phyloP scores from a whole-genome alignment of 2,113 vertebrate genomes.

The Onychorhynchus coronatus region DNA sequence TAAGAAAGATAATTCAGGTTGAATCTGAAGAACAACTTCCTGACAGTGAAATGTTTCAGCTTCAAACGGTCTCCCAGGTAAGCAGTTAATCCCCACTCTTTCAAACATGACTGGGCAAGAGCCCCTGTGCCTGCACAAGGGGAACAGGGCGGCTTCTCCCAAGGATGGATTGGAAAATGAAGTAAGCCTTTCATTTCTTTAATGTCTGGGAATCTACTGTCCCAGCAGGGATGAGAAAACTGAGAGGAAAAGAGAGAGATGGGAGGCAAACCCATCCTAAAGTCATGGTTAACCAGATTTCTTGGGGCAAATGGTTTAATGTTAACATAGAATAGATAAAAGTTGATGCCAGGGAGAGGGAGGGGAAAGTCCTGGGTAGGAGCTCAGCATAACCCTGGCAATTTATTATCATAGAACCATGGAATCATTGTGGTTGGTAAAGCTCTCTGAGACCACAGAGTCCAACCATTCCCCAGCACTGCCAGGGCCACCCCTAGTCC shows the following conservation, averaged over 20 bases:
- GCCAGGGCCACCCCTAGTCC: not conserved
- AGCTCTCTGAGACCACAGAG: not conserved
- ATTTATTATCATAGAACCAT: not conserved
- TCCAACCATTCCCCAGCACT: not conserved
- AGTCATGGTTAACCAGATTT: not conserved
- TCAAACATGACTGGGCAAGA: constrained; percentile 52
- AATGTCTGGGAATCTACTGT: not conserved
- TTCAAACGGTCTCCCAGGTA: constrained; percentile 34
- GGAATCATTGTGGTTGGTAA: not conserved
- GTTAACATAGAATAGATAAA: not conserved
- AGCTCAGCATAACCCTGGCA: not conserved
- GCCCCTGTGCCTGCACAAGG: not conserved
- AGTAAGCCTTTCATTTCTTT: constrained; percentile 24
- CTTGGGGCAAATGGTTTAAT: not conserved
- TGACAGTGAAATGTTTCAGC: constrained; percentile 48
- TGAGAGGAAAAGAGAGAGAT: not conserved
- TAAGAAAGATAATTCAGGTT: constrained; percentile 51
- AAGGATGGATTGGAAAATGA: constrained; percentile 32
- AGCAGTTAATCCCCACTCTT: constrained; percentile 42
- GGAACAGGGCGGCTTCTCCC: not conserved
- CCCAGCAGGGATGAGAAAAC: not conserved
- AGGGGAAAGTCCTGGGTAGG: not conserved
- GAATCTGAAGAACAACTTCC: constrained; percentile 47
- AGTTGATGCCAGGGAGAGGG: not conserved
- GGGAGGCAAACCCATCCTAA: not conserved